Evolutionary conservation across 2,888 invertebrate species (phyloP).

Genomic region (Carabus problematicus): DNA sequence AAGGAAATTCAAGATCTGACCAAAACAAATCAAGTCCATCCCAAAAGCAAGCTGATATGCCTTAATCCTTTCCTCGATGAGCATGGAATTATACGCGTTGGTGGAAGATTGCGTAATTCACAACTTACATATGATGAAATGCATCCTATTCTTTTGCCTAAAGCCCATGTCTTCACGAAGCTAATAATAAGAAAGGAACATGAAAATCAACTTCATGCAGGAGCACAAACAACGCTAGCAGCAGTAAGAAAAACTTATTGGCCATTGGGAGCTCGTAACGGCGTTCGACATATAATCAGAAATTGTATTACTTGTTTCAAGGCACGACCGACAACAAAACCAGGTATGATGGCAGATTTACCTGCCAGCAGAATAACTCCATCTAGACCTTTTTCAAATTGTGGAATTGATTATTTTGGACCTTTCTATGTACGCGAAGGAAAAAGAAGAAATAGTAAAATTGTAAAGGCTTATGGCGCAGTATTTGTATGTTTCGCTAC

Average conservation of each 20-base stretch:
- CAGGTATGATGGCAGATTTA: constrained; percentile 48
- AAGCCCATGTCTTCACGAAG: background rate
- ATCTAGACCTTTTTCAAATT: constrained; percentile 45
- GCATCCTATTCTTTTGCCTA: constrained; percentile 45
- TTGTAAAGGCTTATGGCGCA: constrained; percentile 39
- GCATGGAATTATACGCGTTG: constrained; percentile 36
- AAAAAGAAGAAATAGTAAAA: constrained; percentile 37
- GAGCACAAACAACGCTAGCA: constrained; percentile 41
- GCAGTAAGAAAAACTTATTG: constrained; percentile 43
- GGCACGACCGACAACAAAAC: background rate
- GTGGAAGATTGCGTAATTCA: constrained; percentile 41
- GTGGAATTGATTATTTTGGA: constrained; percentile 48
- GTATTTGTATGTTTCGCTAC: constrained; percentile 48
- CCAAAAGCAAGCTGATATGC: background rate
- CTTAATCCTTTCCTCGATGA: constrained; percentile 34
- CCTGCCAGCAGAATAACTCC: constrained; percentile 46
- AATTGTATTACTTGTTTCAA: constrained; percentile 44
- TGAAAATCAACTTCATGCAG: constrained; percentile 23
- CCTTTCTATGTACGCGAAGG: constrained; percentile 44
- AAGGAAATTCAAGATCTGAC: constrained; percentile 12
- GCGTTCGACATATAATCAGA: constrained; percentile 20
- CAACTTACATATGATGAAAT: constrained; percentile 30
- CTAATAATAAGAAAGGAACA: constrained; percentile 31
- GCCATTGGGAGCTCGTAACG: background rate
- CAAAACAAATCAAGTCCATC: background rate